Conservation (phyloP, 2,888 invertebrate genomes). For the Apamea crenata region DNA sequence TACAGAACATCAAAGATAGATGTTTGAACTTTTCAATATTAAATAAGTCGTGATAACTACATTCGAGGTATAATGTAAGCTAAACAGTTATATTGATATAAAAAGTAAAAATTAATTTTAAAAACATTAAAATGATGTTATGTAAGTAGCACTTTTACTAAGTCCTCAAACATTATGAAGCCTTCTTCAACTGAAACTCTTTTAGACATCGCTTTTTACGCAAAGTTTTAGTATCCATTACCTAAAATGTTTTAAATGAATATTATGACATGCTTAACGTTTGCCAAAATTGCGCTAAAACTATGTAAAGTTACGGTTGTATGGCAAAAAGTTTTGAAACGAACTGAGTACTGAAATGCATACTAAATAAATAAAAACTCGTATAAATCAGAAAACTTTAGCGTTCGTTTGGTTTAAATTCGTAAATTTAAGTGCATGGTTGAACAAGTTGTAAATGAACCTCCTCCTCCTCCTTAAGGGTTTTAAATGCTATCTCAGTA, state of each 20-base stretch:
- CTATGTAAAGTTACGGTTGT: not conserved
- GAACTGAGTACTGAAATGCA: slow-evolving; percentile 32
- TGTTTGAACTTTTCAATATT: not conserved
- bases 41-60: not conserved
- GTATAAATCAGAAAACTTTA: slow-evolving; percentile 55
- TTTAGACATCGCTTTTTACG: slow-evolving; percentile 13
- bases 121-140: not conserved
- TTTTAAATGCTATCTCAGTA: slow-evolving; percentile 18
- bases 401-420: slow-evolving; percentile 28
- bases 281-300: slow-evolving; percentile 13
- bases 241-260: slow-evolving; percentile 3
- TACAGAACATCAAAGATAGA: not conserved
- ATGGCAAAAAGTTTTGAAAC: slow-evolving; percentile 34
- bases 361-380: slow-evolving; percentile 55
- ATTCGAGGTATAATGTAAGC: not conserved
- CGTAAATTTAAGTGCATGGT: slow-evolving; percentile 8
- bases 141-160: not conserved
- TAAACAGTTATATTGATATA: not conserved
- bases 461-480: not conserved
- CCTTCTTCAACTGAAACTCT: slow-evolving; percentile 11
- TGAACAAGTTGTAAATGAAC: slow-evolving; percentile 30
- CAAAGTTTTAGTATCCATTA: not conserved
- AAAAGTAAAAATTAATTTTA: not conserved
- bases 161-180: slow-evolving; percentile 5
- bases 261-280: slow-evolving; percentile 1